These are phyloP conservation scores for Polydrusus pterygomalis DNA, from an alignment of 2,888 invertebrate species.

Conservation along the genomic window DNA sequence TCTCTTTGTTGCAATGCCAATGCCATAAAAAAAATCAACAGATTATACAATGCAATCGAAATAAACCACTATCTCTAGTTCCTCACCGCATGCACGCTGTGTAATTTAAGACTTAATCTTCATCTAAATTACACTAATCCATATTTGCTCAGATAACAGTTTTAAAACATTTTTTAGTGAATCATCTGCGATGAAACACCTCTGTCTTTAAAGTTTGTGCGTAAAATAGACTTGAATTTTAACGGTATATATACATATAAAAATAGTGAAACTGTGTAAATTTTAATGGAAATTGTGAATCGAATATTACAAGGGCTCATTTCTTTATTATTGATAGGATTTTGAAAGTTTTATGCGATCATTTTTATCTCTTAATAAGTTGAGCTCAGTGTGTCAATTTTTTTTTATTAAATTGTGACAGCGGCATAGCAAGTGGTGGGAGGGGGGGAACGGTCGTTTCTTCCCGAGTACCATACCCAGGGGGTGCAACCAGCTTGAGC, in stretches of 20 bases:
- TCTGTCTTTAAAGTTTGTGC: not conserved
- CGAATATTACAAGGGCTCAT: too few species aligned
- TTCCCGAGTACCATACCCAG: too few species aligned
- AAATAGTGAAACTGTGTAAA: constrained; percentile 4
- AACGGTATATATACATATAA: not conserved
- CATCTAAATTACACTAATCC: constrained; percentile 45
- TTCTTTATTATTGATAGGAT: too few species aligned
- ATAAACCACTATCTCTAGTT: constrained; percentile 4
- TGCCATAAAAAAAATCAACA: not conserved
- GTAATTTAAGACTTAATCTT: constrained; percentile 36
- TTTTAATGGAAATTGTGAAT: not conserved
- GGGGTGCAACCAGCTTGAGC: too few species aligned
- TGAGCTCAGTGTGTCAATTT: too few species aligned
- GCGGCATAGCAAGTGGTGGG: too few species aligned
- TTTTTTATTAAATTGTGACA: too few species aligned
- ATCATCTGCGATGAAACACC: constrained; percentile 17
- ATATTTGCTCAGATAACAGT: constrained; percentile 49
- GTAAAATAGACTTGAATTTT: not conserved
- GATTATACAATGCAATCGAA: constrained; percentile 3
- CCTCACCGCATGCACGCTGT: constrained; percentile 22
- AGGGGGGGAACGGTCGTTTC: too few species aligned
- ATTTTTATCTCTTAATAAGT: too few species aligned
- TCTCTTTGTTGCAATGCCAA: too few species aligned
- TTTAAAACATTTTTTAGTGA: constrained; percentile 32
- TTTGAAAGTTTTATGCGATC: too few species aligned